Percentiles rank a stretch among this genome's conserved stretches.
Conservation (phyloP, 2,113 vertebrate genomes). For the Periophthalmodon schlosseri region DNA sequence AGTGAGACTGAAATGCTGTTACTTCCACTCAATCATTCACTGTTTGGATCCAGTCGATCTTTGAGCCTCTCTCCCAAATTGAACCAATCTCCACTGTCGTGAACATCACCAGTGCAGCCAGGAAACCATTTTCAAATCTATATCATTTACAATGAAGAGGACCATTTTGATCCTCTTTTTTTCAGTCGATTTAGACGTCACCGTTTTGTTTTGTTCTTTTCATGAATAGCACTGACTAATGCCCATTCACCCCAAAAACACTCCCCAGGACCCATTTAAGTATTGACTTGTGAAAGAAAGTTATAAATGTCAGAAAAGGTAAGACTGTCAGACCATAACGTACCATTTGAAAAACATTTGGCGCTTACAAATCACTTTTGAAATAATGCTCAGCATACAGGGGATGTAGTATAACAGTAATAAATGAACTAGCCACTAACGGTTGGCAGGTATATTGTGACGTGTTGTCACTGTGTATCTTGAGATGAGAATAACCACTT, state of each 20-base stretch:
- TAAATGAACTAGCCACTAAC: too few species aligned
- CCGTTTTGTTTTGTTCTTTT: slow-evolving; percentile 14
- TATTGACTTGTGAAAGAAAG: slow-evolving; percentile 23
- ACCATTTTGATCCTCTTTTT: background rate
- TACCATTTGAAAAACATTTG: slow-evolving; percentile 6
- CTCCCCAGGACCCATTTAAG: slow-evolving; percentile 26
- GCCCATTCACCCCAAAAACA: slow-evolving; percentile 16
- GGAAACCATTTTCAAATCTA: background rate
- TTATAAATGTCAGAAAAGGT: slow-evolving; percentile 25
- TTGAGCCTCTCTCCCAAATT: slow-evolving; percentile 17
- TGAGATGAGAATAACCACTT: background rate
- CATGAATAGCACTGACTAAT: background rate
- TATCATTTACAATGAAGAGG: slow-evolving; percentile 3
- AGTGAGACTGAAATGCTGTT: slow-evolving; percentile 15
- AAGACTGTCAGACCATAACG: slow-evolving; percentile 27
- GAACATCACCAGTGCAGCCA: background rate
- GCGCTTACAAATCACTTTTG: too few species aligned
- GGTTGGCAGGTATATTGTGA: too few species aligned
- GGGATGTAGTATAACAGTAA: too few species aligned
- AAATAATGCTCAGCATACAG: too few species aligned
- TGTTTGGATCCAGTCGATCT: slow-evolving; percentile 19
- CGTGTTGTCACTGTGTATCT: too few species aligned
- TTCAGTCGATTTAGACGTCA: slow-evolving; percentile 21
- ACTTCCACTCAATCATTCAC: slow-evolving; percentile 22
- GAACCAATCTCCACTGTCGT: background rate